Evolutionary conservation across 1,140 invertebrate genomes (phyloP).

Genomic region (Hyphantria cunea): DNA sequence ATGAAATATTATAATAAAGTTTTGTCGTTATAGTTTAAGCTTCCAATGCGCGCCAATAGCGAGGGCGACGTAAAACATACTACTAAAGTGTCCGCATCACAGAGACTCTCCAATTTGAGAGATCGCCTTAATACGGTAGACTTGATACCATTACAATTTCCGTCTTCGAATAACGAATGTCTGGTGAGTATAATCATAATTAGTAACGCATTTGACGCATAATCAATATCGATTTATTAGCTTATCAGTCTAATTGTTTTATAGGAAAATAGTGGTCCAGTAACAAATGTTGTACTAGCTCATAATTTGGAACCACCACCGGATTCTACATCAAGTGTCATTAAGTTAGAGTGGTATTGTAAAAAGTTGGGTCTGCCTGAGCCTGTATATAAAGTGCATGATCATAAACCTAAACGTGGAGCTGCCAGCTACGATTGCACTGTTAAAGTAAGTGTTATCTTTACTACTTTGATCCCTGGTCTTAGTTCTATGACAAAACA

Average conservation of each 20-base stretch:
- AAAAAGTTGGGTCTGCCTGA: constrained; percentile 66
- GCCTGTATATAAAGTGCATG: constrained; percentile 61
- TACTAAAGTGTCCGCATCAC: constrained; percentile 67
- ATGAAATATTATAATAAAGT: neutral
- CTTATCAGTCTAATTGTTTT: constrained; percentile 10
- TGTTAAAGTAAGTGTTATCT: constrained; percentile 53
- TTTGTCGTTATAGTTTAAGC: constrained; percentile 53
- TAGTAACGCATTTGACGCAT: too few species aligned
- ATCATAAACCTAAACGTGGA: constrained; percentile 53
- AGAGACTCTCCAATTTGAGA: constrained; percentile 66
- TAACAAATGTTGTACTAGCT: constrained; percentile 48
- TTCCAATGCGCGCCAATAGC: constrained; percentile 58
- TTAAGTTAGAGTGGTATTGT: constrained; percentile 72
- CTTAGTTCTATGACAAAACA: too few species aligned
- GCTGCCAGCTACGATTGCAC: constrained; percentile 61
- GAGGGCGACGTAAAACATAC: constrained; percentile 51
- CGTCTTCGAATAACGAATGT: constrained; percentile 58
- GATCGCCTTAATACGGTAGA: constrained; percentile 69
- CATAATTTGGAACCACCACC: constrained; percentile 65
- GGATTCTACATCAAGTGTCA: constrained; percentile 57
- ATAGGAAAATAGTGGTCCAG: constrained; percentile 56
- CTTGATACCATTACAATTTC: constrained; percentile 67
- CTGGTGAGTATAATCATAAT: constrained; percentile 38
- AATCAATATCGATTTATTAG: constrained; percentile 1
- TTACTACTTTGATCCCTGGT: too few species aligned